These are phyloP conservation scores for Mesocricetus auratus DNA, from an alignment of 2,113 vertebrate genomes.

Conservation along the genomic window DNA sequence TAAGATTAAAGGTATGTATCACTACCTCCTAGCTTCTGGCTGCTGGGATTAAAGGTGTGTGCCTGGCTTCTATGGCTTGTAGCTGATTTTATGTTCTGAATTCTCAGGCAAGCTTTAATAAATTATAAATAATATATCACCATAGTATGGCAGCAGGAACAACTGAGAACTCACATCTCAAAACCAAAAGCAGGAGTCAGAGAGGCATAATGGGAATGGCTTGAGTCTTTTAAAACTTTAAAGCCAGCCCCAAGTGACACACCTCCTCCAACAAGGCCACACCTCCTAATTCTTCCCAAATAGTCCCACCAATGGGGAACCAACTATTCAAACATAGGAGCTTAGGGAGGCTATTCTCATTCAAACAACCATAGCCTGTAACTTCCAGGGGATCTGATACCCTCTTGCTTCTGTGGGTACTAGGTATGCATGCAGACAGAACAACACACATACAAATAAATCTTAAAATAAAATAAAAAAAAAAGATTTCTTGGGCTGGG, in stretches of 20 bases:
- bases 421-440: not conserved
- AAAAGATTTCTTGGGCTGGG: not conserved
- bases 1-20: no score
- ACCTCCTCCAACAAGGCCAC: not conserved
- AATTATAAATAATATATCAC: no score
- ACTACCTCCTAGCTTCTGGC: no score
- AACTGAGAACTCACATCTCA: not conserved
- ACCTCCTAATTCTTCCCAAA: not conserved
- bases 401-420: not conserved
- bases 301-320: not conserved
- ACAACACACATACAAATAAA: not conserved
- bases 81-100: no score
- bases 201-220: not conserved
- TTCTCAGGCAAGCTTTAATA: no score
- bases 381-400: not conserved
- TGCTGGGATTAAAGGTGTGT: no score
- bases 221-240: not conserved
- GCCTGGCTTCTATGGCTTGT: no score
- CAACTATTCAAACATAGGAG: not conserved
- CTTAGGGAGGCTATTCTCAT: not conserved
- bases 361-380: not conserved
- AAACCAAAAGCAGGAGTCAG: not conserved
- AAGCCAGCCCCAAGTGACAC: not conserved
- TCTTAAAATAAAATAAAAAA: not conserved
- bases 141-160: not conserved